Evolutionary conservation across 2,888 invertebrate species (phyloP).

Genomic region (Drosophila tanythrix): DNA sequence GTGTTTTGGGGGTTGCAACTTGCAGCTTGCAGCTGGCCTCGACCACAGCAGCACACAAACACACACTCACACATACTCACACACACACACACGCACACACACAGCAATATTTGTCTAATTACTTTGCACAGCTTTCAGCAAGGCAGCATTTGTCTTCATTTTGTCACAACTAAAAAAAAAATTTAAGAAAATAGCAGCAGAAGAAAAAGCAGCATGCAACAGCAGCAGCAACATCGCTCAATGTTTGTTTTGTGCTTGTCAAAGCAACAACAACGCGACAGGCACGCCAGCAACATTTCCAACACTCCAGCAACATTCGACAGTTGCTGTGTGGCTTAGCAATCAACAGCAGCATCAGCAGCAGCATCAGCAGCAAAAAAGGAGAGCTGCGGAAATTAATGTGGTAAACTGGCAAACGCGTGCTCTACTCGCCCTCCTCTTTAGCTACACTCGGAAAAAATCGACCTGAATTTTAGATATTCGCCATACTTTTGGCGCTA

Average conservation of each 20-base stretch:
- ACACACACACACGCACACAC: neutral
- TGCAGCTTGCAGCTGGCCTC: constrained; percentile 51
- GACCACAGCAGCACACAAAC: constrained; percentile 37
- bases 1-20: constrained; percentile 27
- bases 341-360: constrained; percentile 49
- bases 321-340: constrained; percentile 28
- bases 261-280: constrained; percentile 54
- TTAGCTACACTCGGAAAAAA: neutral
- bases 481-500: neutral
- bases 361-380: constrained; percentile 9
- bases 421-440: neutral
- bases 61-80: neutral
- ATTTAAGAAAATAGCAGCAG: neutral
- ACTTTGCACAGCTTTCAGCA: constrained; percentile 83
- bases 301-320: constrained; percentile 52
- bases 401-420: constrained; percentile 68
- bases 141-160: constrained; percentile 81
- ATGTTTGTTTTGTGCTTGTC: constrained; percentile 75
- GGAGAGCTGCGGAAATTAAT: constrained; percentile 73
- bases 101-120: constrained; percentile 80
- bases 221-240: constrained; percentile 43
- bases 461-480: neutral
- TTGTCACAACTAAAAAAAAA: constrained; percentile 59
- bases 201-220: constrained; percentile 10
- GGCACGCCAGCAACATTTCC: constrained; percentile 57